phyloP scores from a whole-genome alignment of 2,888 invertebrate genomes.

The Apamea epomidion region DNA sequence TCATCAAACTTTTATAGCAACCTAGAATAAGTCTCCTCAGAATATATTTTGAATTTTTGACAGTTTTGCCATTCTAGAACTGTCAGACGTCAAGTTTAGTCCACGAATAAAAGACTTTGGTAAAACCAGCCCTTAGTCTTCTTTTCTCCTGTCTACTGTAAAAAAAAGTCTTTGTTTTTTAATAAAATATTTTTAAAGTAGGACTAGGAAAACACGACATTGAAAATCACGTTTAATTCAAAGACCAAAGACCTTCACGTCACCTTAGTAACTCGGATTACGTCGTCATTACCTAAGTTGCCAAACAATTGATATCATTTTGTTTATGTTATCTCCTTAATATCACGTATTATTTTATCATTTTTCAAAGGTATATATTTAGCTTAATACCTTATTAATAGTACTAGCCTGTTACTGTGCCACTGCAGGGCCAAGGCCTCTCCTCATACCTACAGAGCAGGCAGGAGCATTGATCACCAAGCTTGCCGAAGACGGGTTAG shows the following conservation, averaged over 20 bases:
- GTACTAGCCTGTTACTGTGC: not conserved
- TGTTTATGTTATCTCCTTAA: conserved; percentile 41
- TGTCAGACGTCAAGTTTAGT: too few relatives aligned
- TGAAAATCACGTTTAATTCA: conserved; percentile 11
- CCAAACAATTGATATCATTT: conserved; percentile 42
- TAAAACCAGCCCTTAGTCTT: not conserved
- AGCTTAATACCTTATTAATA: conserved; percentile 5
- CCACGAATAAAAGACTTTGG: too few relatives aligned
- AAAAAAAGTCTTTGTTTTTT: not conserved
- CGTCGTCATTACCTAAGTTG: conserved; percentile 12
- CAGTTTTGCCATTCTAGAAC: too few relatives aligned
- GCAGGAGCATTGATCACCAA: not conserved
- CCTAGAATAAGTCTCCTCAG: not conserved
- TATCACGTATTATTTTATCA: conserved; percentile 26
- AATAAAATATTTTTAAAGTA: not conserved
- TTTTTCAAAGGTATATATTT: conserved; percentile 9
- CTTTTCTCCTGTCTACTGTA: too few relatives aligned
- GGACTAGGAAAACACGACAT: not conserved
- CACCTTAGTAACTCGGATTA: conserved; percentile 41
- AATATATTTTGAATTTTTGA: too few relatives aligned
- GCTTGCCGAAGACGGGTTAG: not conserved
- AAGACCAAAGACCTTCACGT: conserved; percentile 29
- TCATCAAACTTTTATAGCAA: too few relatives aligned
- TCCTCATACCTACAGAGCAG: not conserved
- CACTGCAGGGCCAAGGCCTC: not conserved